Evolutionary conservation across 2,113 vertebrate species (phyloP).

Genomic region (Nanorana parkeri): DNA sequence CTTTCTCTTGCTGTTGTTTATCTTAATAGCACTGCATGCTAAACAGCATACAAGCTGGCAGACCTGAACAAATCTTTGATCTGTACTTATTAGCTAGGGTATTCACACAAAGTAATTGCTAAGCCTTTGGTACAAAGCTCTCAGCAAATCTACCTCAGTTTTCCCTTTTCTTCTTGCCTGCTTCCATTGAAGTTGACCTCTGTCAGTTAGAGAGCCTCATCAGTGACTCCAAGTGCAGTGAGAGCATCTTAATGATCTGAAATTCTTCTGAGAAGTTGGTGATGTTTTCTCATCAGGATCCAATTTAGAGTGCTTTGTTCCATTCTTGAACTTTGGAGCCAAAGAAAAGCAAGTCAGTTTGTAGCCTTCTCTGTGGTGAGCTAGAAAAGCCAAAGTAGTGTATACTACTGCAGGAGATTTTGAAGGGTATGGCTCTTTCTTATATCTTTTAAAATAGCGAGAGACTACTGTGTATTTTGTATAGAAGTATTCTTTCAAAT

Average conservation of each 20-base stretch:
- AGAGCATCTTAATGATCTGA: conserved; percentile 85
- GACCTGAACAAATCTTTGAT: conserved; percentile 77
- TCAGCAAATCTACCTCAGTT: conserved; percentile 79
- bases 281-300: conserved; percentile 92
- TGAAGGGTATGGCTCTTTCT: conserved; percentile 66
- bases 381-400: conserved; percentile 71
- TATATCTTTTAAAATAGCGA: conserved; percentile 71
- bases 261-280: conserved; percentile 86
- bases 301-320: conserved; percentile 93
- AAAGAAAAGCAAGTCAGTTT: conserved; percentile 78
- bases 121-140: conserved; percentile 71
- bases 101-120: conserved; percentile 76
- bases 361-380: conserved; percentile 70
- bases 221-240: conserved; percentile 77
- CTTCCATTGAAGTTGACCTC: conserved; percentile 83
- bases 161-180: conserved; percentile 75
- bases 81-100: conserved; percentile 77
- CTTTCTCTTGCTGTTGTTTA: conserved; percentile 70
- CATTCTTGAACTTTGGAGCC: conserved; percentile 83
- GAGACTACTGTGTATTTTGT: conserved; percentile 61
- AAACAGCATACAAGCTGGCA: conserved; percentile 70
- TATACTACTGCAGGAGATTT: conserved; percentile 70
- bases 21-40: conserved; percentile 71
- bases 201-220: conserved; percentile 80
- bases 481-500: conserved; percentile 26